Conservation (phyloP, 2,888 invertebrate species). For the Oligia latruncula region DNA sequence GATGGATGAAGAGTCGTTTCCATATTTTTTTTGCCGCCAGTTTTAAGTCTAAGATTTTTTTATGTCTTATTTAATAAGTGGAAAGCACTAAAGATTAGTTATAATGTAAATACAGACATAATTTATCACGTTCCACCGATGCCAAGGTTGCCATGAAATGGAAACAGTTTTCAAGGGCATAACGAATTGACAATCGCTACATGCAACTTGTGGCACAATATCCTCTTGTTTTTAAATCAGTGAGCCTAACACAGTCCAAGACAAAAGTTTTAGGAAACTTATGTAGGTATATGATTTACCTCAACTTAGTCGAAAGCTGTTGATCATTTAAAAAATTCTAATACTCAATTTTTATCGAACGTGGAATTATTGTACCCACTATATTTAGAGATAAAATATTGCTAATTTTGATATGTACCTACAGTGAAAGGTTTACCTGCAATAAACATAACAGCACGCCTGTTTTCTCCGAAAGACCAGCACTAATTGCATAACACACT, state of each 20-base stretch:
- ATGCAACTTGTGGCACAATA: not conserved
- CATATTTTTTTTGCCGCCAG: not conserved
- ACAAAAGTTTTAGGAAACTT: not conserved
- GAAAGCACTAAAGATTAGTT: not conserved
- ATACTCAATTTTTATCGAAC: too few species aligned
- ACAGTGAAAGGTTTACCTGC: not conserved
- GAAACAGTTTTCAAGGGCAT: not conserved
- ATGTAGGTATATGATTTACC: not conserved
- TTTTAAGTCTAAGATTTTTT: not conserved
- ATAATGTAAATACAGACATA: not conserved
- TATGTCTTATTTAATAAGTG: conserved; percentile 24
- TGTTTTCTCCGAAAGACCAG: not conserved
- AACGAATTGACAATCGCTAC: not conserved
- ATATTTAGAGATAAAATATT: not conserved
- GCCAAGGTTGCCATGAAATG: conserved; percentile 18
- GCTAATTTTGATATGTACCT: not conserved
- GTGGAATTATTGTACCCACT: not conserved
- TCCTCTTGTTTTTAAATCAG: not conserved
- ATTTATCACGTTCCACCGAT: conserved; percentile 35
- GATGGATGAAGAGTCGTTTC: not conserved
- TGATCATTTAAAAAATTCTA: not conserved
- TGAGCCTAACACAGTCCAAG: not conserved
- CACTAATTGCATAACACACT: too few species aligned
- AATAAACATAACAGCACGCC: not conserved
- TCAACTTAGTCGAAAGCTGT: not conserved